Base-by-base conservation (phyloP, 2,888 invertebrate species). In the Aleiodes testaceus region DNA sequence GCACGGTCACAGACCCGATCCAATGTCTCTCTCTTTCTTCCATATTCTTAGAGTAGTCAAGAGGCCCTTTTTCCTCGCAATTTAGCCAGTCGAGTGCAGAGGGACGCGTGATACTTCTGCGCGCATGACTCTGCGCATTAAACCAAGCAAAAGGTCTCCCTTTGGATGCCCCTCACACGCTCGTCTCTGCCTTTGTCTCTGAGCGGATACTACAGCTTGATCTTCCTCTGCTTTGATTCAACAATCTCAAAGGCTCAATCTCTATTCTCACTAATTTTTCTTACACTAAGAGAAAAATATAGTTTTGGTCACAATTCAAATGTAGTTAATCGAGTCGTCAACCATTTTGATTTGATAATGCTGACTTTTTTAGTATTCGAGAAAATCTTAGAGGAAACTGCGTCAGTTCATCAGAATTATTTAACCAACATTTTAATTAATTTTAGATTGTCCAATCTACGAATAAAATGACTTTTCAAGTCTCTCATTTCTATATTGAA, bases 1-100 rank as follows among this genome's bases (percentile, higher is more conserved):
- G 67, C 79, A 80, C 85, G 87, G 85, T 87, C 86, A 85, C 83
- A 83, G 85, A 87, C 87, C 86, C 80, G 76, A 72, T 64, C 76
- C 65, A 70, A 76, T 70, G 73, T 72, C 74, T 79, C 71, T 73
- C 66, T 76, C 74, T 75, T 65, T 74, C 69, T 74, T 72, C 52
- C 52, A 9, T 52, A n/a, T 42, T 18, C 42, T 20, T 63, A 20
- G 5, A 45, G 11, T 36, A 3, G 20, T 44, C 18, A n/a, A 12
- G 49, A 65, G 45, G 45, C 70, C 66, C 66, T 71, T 69, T 55
- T 70, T 36, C 53, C 63, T n/a, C 63, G 53, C 69, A 52, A 47
- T 69, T 22, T 16, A 42, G 14, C 65, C n/a, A 52, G 55, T 47
- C 47, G 66, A 65, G 47, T 44, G 14, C 53, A 9, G 7, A 42